Evolutionary conservation across 1,140 invertebrate genomes (phyloP).

Genomic region (Drosophila pseudoobscura): DNA sequence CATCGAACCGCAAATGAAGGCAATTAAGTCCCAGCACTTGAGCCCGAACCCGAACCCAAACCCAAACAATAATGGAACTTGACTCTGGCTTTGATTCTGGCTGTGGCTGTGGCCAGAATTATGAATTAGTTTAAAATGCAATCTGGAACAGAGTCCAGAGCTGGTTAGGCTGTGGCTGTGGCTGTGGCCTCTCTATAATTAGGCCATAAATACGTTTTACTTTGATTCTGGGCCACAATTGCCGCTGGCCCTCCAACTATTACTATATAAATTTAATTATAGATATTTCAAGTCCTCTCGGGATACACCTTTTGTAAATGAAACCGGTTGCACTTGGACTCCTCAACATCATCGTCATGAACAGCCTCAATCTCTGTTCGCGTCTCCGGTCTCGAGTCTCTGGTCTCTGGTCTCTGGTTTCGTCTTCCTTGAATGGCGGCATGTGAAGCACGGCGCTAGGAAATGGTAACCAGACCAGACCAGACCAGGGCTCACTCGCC

Average conservation of each 20-base stretch:
- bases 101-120: slow-evolving; percentile 18
- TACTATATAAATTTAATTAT: slow-evolving; percentile 65
- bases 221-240: slow-evolving; percentile 30
- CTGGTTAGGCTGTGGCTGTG: slow-evolving; percentile 23
- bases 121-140: slow-evolving; percentile 61
- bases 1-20: slow-evolving; percentile 45
- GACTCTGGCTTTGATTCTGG: neutral
- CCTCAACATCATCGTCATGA: slow-evolving; percentile 15
- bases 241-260: slow-evolving; percentile 21
- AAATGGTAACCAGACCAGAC: slow-evolving; percentile 36
- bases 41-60: neutral
- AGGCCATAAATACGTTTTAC: slow-evolving; percentile 58
- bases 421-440: slow-evolving; percentile 17
- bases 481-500: too few relatives aligned
- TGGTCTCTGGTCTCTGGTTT: slow-evolving; percentile 14
- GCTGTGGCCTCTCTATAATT: slow-evolving; percentile 44
- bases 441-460: slow-evolving; percentile 73
- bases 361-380: slow-evolving; percentile 39
- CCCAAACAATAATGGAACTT: neutral
- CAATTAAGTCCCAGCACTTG: slow-evolving; percentile 40
- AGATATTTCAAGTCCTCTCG: slow-evolving; percentile 44
- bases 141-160: slow-evolving; percentile 28
- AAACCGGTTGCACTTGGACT: slow-evolving; percentile 53
- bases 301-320: slow-evolving; percentile 43
- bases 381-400: slow-evolving; percentile 10